These are phyloP conservation scores for Notolabrus celidotus DNA, from an alignment of 2,797 vertebrate species.

Conservation along the genomic window DNA sequence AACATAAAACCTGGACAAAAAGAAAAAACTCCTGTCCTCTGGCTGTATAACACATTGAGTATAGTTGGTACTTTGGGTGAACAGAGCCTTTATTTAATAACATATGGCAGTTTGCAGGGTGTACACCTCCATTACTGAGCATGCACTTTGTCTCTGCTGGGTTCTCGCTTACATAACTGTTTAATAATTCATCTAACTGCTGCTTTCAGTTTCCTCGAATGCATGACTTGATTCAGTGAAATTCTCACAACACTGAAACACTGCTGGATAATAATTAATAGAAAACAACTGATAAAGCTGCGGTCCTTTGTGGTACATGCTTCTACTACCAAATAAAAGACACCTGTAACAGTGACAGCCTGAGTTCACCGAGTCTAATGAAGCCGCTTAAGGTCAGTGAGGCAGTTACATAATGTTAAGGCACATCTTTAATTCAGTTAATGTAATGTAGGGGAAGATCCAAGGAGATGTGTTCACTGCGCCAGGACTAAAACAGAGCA, in stretches of 20 bases:
- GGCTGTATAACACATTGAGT: no score
- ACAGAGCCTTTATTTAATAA: background rate
- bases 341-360: background rate
- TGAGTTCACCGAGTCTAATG: background rate
- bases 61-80: background rate
- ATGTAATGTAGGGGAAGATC: constrained; percentile 12
- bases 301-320: no score
- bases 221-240: constrained; percentile 6
- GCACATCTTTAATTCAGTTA: constrained; percentile 33
- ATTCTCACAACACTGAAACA: constrained; percentile 19
- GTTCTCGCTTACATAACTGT: constrained; percentile 22
- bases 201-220: background rate
- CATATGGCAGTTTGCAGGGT: background rate
- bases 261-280: constrained; percentile 8
- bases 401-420: constrained; percentile 8
- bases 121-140: background rate
- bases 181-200: constrained; percentile 37
- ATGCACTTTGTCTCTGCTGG: constrained; percentile 13
- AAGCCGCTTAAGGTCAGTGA: constrained; percentile 4
- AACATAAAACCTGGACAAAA: background rate
- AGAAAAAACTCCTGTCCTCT: no score
- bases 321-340: background rate
- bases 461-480: constrained; percentile 21
- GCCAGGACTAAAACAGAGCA: constrained; percentile 39
- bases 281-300: constrained; percentile 22